Evolutionary conservation across 2,888 invertebrate species (phyloP), one percentile per base, ranked within the genome.

Genomic region (Germaria angustata): DNA sequence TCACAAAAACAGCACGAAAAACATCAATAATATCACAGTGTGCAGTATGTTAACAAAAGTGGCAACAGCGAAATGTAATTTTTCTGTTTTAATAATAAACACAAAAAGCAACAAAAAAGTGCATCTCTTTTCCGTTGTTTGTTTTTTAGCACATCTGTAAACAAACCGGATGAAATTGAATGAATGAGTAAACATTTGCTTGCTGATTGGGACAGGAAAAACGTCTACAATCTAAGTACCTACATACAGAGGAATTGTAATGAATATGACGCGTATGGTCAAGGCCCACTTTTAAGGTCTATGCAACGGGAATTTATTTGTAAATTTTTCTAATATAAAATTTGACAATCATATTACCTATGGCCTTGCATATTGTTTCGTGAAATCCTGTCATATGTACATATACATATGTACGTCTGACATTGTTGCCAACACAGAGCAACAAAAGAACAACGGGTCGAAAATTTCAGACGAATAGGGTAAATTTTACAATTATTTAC

Each of bases 61-160:
- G 36, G 44, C 61, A 63, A 63, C 69, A 44, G 53, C 20, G 53
- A 63, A 69, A 55, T 78, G 44, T 20, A 55, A 63, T 71, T 78
- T 68, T 63, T 71, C 41, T 51, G 57, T 53, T 34, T n/a, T n/a
- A n/a, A n/a, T n/a, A 46, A 49, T 39, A 51, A 68, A 57, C 55
- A 51, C 39, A 68, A 61, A n/a, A n/a, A n/a, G n/a, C 22, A 59
- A 51, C 49, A n/a, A 55, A 49, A 46, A 36, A n/a, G 9, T 22
- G 5, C 6, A 51, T 15, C 3, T n/a, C n/a, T 59, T 71, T 55
- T 24, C 24, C n/a, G 34, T 75, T 53, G 0, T 61, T 53, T 63
- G 17, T n/a, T 63, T 49, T 28, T 39, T 7, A 15, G n/a, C 34
- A 36, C 6, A 2, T 41, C 8, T 63, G 44, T 44, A 75, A 65